Conservation (phyloP, 2,888 invertebrate genomes). For the Morpho helenor region DNA sequence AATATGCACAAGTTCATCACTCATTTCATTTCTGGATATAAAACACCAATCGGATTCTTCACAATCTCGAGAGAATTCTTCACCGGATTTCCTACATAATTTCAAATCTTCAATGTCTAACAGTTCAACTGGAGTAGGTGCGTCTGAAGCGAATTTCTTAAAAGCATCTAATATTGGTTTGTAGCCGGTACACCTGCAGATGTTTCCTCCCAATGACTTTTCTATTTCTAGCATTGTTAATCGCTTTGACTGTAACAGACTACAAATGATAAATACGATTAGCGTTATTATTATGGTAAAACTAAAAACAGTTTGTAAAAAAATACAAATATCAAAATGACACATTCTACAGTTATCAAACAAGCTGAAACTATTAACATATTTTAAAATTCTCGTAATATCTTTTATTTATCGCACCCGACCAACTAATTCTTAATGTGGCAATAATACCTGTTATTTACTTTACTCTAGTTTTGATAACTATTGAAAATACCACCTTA, state of each 20-base stretch:
- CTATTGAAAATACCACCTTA: too few relatives aligned
- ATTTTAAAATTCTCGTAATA: too few relatives aligned
- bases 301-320: too few relatives aligned
- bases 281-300: too few relatives aligned
- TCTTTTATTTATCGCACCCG: too few relatives aligned
- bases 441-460: too few relatives aligned
- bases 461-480: too few relatives aligned
- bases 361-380: too few relatives aligned
- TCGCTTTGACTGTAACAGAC: slow-evolving; percentile 35
- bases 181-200: slow-evolving; percentile 89
- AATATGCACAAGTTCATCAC: slow-evolving; percentile 34
- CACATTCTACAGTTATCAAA: too few relatives aligned
- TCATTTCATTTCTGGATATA: slow-evolving; percentile 16
- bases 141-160: slow-evolving; percentile 84
- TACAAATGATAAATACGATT: slow-evolving; percentile 23
- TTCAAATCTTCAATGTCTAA: slow-evolving; percentile 48
- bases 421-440: too few relatives aligned
- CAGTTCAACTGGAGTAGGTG: slow-evolving; percentile 58
- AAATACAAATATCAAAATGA: too few relatives aligned
- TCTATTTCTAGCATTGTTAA: slow-evolving; percentile 83
- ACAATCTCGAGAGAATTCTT: slow-evolving; percentile 25
- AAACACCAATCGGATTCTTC: slow-evolving; percentile 41
- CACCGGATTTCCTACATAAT: slow-evolving; percentile 33
- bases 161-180: slow-evolving; percentile 88
- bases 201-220: slow-evolving; percentile 86